Base-by-base conservation (phyloP, 2,113 vertebrate species). In the Herpetotheres cachinnans region DNA sequence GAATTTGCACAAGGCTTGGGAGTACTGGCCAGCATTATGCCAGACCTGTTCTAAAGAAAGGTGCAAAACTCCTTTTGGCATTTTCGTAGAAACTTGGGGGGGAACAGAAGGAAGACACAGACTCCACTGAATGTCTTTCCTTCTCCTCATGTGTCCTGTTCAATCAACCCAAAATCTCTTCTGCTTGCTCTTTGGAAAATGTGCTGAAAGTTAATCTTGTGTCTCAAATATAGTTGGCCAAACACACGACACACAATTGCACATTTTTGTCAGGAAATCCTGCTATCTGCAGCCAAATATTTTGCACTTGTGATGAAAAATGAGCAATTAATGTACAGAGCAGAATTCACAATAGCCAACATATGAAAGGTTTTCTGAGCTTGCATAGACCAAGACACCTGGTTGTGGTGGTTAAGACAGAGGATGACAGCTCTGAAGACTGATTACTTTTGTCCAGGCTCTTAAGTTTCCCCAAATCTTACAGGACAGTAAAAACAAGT, bases 231-330 rank as follows among this genome's bases (percentile, higher is more conserved):
- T 11, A 86, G 63, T 36, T 92, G 85, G 29, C 54, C 63, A 70
- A 94, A 94, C 58, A 66, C 74, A 86, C 46, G 67, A 94, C 82
- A 88, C 74, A 86, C 49, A 86, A 66, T n/a, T 90, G 55, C 59
- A 66, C 71, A 73, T 93, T 94, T 94, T 73, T 95, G 62, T 95
- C 74, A 90, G 88, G 92, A 94, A 96, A 86, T 78, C 62, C 66
- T 66, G 90, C 54, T 91, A 62, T 91, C 66, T 82, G 82, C 62
- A 86, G 71, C 78, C 71, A 88, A n/a, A 42, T 73, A 66, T 59
- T 96, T 96, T 55, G 46, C 67, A 71, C n/a, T 92, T 90, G 86
- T 21, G 42, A 66, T 81, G 92, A 94, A 95, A 95, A 94, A 90
- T 46, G 56, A 90, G 29, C 76, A 93, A 88, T 90, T 96, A 91